phyloP scores from a whole-genome alignment of 2,797 vertebrate genomes.

The Arctocebus calabarensis region DNA sequence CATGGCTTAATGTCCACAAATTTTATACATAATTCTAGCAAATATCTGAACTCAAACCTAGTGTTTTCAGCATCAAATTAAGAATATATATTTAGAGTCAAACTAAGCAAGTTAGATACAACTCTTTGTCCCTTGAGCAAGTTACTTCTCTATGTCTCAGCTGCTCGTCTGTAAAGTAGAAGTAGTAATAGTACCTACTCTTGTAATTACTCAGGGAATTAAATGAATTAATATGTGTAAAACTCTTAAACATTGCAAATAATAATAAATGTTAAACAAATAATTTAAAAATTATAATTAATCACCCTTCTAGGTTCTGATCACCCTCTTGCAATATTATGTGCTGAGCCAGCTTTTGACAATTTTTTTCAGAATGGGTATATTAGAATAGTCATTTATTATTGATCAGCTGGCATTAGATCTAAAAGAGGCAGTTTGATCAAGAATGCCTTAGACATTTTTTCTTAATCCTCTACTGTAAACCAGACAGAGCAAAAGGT shows the following conservation, averaged over 20 bases:
- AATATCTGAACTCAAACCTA: constrained; percentile 47
- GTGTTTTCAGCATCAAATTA: background rate
- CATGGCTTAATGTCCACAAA: constrained; percentile 28
- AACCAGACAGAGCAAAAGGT: background rate
- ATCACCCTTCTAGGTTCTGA: background rate
- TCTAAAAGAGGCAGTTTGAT: background rate
- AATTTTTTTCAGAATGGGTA: background rate
- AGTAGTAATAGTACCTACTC: background rate
- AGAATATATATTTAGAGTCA: background rate
- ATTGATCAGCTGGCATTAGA: background rate
- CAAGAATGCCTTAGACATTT: background rate
- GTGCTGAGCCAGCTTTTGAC: background rate
- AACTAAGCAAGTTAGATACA: background rate
- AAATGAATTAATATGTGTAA: background rate
- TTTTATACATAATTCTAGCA: constrained; percentile 1
- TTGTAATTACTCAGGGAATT: background rate
- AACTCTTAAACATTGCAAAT: background rate
- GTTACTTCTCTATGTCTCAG: background rate
- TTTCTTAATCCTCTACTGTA: background rate
- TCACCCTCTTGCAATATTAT: background rate
- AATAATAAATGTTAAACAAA: background rate
- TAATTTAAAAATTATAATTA: background rate
- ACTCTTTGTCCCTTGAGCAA: background rate
- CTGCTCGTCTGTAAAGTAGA: background rate
- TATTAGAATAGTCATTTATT: background rate